Evolutionary conservation across 2,113 vertebrate species (phyloP).

Genomic region (Embiotoca jacksoni): DNA sequence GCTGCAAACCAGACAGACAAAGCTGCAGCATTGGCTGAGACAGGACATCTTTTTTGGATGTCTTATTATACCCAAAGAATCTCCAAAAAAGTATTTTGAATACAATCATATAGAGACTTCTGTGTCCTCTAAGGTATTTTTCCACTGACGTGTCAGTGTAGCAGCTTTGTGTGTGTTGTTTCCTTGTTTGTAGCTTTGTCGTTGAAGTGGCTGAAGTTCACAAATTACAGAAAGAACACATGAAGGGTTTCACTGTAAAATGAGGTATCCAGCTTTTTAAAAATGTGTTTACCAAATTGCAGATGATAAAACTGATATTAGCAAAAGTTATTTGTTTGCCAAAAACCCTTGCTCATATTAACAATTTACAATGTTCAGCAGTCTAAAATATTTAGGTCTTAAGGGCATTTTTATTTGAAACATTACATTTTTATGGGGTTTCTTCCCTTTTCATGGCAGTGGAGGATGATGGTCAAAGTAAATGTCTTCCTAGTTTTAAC

Average conservation of each 20-base stretch:
- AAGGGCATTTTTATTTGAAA: not conserved
- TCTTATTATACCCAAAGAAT: not conserved
- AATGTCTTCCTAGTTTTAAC: not conserved
- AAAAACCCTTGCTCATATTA: not conserved
- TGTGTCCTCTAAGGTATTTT: no score
- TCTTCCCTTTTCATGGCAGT: not conserved
- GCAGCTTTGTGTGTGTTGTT: constrained; percentile 18
- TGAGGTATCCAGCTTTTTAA: constrained; percentile 47
- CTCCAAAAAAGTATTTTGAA: not conserved
- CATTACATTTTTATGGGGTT: not conserved
- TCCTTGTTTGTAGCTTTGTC: constrained; percentile 19
- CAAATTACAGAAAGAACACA: constrained; percentile 10
- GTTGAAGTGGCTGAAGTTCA: constrained; percentile 13
- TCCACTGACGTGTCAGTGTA: not conserved
- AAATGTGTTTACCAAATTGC: constrained; percentile 33
- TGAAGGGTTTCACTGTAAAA: constrained; percentile 16
- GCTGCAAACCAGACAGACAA: constrained; percentile 36
- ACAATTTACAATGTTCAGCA: constrained; percentile 4
- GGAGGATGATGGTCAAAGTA: not conserved
- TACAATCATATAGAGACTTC: not conserved
- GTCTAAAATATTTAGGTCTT: not conserved
- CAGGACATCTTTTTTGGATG: not conserved
- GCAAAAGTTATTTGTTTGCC: constrained; percentile 4
- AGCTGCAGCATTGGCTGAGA: constrained; percentile 16
- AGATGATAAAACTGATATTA: not conserved